Base-by-base conservation (phyloP, 2,888 invertebrate species). In the Trissoscelio sp. region DNA sequence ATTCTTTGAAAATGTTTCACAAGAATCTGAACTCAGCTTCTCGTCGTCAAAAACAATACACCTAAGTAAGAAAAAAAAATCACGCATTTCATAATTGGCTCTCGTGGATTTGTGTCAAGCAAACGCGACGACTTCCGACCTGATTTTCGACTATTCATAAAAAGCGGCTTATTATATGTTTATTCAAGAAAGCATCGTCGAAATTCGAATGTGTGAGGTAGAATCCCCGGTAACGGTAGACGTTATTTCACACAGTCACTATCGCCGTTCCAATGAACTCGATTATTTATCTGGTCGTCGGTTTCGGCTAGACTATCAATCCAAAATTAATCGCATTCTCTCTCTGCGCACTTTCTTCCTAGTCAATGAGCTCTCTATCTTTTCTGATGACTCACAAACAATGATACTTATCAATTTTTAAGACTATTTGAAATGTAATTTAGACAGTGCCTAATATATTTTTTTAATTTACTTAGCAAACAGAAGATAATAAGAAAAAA, bases 211-310 rank as follows among this genome's bases (percentile, higher is more conserved):
- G 58, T 31, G 22, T 66, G 46, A 46, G 64, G 44, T 14, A 39
- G 42, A 46, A 44, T 66, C 39, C 37, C n/a, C 46, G 2, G 48
- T 79, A 73, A 79, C 73, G 79, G 79, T 72, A 44, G 64, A 62
- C 69, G 60, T 42, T 31, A 70, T 60, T 77, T 69, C 55, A 55
- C 70, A 53, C 46, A 62, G 64, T 58, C 67, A 67, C 58, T 42
- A 60, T 42, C 42, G 31, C 39, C 57, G 57, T 64, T 51, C 73
- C 67, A 60, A 39, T 73, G 67, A 66, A 72, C 73, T 70, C 73
- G 48, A 79, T 73, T 66, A 73, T 73, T 73, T 72, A 67, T 67
- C 70, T 62, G 44, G 34, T 48, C 73, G 60, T 73, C 73, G 73
- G 73, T 73, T 79, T 73, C 62, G 67, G 60, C 18, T 48, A 66